These are phyloP conservation scores for Aricia agestis DNA, from an alignment of 1,140 invertebrate species.

Conservation along the genomic window DNA sequence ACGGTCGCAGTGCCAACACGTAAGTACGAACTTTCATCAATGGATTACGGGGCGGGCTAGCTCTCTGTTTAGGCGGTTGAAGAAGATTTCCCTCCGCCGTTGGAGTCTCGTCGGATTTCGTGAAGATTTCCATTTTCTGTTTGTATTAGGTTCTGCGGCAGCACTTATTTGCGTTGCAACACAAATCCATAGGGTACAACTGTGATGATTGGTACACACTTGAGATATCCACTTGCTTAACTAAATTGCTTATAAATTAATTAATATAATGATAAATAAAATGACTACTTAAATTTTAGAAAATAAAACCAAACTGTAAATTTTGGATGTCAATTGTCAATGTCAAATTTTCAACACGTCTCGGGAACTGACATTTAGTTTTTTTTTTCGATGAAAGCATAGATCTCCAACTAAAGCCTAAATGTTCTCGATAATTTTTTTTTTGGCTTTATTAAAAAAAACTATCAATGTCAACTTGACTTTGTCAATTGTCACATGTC, in stretches of 20 bases:
- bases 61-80: constrained; percentile 57
- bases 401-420: too few species aligned
- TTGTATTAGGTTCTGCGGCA: background rate
- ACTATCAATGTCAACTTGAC: too few species aligned
- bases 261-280: background rate
- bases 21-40: constrained; percentile 92
- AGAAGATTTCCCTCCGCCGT: constrained; percentile 62
- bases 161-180: background rate
- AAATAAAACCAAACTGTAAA: background rate
- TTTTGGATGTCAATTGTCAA: background rate
- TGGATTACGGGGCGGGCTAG: constrained; percentile 60
- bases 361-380: background rate
- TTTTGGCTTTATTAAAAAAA: too few species aligned
- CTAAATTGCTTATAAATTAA: background rate
- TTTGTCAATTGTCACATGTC: too few species aligned
- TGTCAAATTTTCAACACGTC: background rate
- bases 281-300: background rate
- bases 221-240: background rate
- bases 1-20: constrained; percentile 90
- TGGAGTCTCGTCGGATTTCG: constrained; percentile 47
- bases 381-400: too few species aligned
- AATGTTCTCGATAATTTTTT: too few species aligned
- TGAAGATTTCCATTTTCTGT: constrained; percentile 37
- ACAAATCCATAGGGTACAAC: constrained; percentile 2
- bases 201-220: background rate